Conservation (phyloP, 2,888 invertebrate genomes). For the Megastigmus dorsalis region DNA sequence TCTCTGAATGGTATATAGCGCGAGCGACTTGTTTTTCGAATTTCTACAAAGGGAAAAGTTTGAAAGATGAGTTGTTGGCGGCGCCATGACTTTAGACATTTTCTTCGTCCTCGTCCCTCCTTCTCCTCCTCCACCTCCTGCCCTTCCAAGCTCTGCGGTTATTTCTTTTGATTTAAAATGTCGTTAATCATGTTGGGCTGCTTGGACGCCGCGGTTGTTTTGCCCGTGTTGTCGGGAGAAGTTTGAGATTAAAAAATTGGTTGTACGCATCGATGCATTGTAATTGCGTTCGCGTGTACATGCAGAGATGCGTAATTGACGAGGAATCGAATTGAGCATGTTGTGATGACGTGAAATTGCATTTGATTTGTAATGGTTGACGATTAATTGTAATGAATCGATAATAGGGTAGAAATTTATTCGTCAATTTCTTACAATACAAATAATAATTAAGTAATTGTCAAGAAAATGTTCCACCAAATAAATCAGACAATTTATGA, state of each 20-base stretch:
- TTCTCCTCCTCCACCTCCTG: background rate
- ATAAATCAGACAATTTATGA: no score
- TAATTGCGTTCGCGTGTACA: no score
- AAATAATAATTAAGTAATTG: no score
- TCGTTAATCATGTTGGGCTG: conserved; percentile 61
- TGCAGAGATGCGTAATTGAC: no score
- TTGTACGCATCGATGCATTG: no score
- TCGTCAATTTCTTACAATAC: no score
- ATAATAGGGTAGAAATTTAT: no score
- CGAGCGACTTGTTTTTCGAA: conserved; percentile 44
- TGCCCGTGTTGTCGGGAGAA: background rate
- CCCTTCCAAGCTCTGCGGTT: conserved; percentile 40
- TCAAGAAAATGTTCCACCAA: no score
- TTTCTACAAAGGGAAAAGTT: conserved; percentile 44
- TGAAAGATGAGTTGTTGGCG: conserved; percentile 25
- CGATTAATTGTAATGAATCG: no score
- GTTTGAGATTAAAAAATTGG: background rate
- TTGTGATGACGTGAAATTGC: no score
- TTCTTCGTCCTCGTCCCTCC: background rate
- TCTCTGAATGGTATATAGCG: background rate
- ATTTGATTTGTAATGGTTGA: no score
- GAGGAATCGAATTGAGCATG: no score
- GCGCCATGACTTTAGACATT: conserved; percentile 45
- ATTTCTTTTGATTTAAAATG: conserved; percentile 57
- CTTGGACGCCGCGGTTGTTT: conserved; percentile 6